Conservation (phyloP, 2,113 vertebrate species). For the Heterotilapia buettikoferi region DNA sequence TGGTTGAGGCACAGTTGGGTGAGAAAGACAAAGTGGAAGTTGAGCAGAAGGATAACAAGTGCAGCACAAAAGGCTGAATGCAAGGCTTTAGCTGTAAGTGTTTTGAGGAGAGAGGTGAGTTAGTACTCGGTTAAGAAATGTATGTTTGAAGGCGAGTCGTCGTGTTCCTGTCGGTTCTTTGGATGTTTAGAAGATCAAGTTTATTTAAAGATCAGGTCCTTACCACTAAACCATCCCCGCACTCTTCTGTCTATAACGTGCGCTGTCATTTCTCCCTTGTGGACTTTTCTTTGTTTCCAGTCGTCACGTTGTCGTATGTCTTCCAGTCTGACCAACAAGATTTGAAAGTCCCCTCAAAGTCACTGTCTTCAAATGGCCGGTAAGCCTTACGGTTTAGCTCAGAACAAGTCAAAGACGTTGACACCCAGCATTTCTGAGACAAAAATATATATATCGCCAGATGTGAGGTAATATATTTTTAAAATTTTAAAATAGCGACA, state of each 20-base stretch:
- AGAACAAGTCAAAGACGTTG: neutral
- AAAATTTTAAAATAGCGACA: neutral
- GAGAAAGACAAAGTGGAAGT: constrained; percentile 37
- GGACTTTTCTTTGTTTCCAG: constrained; percentile 26
- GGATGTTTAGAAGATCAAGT: neutral
- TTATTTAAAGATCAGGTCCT: neutral
- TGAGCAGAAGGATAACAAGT: constrained; percentile 15
- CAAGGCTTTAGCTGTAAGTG: constrained; percentile 4
- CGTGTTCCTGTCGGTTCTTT: neutral
- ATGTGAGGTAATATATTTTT: constrained; percentile 1
- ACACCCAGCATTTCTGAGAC: constrained; percentile 16
- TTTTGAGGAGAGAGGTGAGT: neutral
- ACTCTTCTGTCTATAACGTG: neutral
- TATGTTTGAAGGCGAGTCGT: neutral
- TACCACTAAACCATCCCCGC: neutral
- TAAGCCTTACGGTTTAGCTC: constrained; percentile 49
- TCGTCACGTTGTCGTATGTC: constrained; percentile 29
- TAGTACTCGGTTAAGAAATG: neutral
- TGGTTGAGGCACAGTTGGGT: neutral
- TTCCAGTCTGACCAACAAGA: constrained; percentile 48
- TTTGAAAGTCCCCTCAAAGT: constrained; percentile 3
- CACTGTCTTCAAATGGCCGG: constrained; percentile 28
- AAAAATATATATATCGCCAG: neutral
- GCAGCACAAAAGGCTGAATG: constrained; percentile 19
- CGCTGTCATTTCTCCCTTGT: constrained; percentile 8